Conservation (phyloP, 2,888 invertebrate species). For the Steinernema hermaphroditum region DNA sequence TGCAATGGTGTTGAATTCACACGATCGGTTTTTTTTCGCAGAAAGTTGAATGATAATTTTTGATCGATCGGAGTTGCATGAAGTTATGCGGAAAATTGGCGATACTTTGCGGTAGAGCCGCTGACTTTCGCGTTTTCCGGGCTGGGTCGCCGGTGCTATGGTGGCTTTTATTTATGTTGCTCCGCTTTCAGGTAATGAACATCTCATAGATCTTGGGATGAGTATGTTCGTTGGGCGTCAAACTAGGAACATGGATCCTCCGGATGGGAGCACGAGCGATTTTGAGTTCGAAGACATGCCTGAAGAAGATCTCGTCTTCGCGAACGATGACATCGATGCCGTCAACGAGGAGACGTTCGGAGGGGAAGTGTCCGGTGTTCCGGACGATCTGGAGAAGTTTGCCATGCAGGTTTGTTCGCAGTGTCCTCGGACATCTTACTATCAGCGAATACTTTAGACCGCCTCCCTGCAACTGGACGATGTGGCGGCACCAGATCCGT, state of each 20-base stretch:
- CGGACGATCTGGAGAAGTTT: slow-evolving; percentile 52
- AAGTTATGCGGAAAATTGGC: no score
- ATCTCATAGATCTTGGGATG: background rate
- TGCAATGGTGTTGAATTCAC: background rate
- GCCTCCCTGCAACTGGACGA: slow-evolving; percentile 52
- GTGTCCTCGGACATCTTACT: background rate
- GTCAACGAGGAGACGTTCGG: slow-evolving; percentile 66
- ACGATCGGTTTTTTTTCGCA: background rate
- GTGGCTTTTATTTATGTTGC: no score
- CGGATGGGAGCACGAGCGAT: background rate
- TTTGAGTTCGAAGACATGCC: slow-evolving; percentile 33
- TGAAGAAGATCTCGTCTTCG: slow-evolving; percentile 31
- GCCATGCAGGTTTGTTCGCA: slow-evolving; percentile 47
- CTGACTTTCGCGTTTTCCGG: no score
- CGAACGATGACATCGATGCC: slow-evolving; percentile 51
- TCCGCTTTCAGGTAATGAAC: background rate
- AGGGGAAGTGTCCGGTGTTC: slow-evolving; percentile 40
- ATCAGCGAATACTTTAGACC: slow-evolving; percentile 42
- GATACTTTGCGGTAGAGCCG: no score
- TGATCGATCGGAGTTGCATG: background rate
- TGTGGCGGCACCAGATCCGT: slow-evolving; percentile 49
- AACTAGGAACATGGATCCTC: background rate
- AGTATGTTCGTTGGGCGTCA: background rate
- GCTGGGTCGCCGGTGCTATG: no score
- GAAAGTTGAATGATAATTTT: background rate